Evolutionary conservation across 2,797 vertebrate species (phyloP).

Genomic region (Gallinago nigripennis): DNA sequence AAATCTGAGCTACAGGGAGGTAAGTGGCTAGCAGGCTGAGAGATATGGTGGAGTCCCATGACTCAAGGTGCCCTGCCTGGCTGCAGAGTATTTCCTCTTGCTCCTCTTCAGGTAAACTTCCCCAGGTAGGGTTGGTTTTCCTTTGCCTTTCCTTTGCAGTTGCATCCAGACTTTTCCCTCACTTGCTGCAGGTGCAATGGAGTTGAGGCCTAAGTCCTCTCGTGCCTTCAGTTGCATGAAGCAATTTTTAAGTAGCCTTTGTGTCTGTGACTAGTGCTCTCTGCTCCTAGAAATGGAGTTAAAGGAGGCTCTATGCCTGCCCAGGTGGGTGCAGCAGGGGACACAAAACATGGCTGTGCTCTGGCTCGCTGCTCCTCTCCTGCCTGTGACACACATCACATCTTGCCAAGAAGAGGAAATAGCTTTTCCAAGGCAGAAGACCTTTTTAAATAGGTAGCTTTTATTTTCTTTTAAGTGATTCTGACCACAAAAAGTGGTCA

Average conservation of each 20-base stretch:
- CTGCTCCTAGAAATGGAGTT: neutral
- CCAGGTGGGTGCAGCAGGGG: neutral
- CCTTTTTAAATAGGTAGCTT: neutral
- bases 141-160: neutral
- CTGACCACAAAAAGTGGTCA: neutral
- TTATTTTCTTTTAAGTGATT: neutral
- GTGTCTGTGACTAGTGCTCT: neutral
- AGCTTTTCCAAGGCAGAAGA: neutral
- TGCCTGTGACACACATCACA: neutral
- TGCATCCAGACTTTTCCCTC: neutral
- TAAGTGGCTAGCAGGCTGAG: neutral
- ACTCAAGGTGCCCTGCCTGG: neutral
- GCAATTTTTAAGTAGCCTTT: neutral
- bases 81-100: neutral
- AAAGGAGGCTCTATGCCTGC: neutral
- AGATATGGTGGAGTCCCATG: neutral
- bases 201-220: neutral
- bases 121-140: neutral
- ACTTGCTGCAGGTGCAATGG: neutral
- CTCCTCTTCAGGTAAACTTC: neutral
- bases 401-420: neutral
- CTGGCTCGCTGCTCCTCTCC: rapidly evolving
- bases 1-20: neutral
- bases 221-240: neutral
- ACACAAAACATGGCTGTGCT: neutral